Conservation (phyloP, 2,797 vertebrate species). For the Rhabdophis nuchalis region DNA sequence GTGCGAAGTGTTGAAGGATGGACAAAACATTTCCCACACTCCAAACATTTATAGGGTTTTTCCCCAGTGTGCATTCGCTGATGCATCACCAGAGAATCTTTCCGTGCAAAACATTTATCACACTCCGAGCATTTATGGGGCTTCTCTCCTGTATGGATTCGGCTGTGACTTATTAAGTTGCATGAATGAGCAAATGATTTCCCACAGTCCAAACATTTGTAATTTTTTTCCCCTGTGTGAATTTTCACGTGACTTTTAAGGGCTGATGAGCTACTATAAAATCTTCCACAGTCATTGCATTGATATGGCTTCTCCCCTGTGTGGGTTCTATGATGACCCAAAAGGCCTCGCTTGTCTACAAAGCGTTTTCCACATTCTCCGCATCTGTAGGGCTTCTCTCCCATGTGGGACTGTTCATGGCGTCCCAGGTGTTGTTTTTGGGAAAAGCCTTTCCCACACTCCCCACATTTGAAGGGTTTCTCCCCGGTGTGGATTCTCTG, state of each 20-base stretch:
- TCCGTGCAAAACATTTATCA: neutral
- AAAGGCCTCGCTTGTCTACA: fast-evolving
- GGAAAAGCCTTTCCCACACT: neutral
- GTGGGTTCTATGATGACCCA: neutral
- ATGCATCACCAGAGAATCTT: neutral
- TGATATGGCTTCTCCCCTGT: neutral
- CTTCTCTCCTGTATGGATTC: neutral
- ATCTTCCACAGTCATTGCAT: neutral
- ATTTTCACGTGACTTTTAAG: neutral
- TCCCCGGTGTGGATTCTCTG: neutral
- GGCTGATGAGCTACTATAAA: neutral
- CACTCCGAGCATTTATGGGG: neutral
- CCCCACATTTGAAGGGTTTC: neutral
- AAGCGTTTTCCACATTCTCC: neutral
- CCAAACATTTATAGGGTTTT: too few species aligned
- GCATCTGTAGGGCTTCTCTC: neutral
- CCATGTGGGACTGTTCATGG: neutral
- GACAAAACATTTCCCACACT: too few species aligned
- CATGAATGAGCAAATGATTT: neutral
- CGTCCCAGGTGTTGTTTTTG: neutral
- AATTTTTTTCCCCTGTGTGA: neutral
- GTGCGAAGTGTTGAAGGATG: too few species aligned
- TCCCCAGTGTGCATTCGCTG: neutral
- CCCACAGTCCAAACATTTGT: neutral
- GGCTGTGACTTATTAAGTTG: neutral